Evolutionary conservation across 1,140 invertebrate species (phyloP), one percentile per base, ranked within the genome.

Genomic region (Drosophila elegans): DNA sequence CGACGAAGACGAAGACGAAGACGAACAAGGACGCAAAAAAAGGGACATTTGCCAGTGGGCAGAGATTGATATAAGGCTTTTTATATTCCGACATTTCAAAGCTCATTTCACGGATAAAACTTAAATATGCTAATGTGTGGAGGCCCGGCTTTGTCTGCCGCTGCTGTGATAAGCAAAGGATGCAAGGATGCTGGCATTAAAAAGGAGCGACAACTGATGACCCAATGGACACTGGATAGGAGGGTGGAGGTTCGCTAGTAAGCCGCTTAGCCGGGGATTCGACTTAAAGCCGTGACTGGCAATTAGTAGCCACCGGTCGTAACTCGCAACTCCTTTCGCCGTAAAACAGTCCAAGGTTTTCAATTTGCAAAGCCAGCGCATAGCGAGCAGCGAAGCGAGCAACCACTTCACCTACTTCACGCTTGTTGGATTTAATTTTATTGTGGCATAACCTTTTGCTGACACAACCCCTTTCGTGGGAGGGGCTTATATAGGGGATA

Each of bases 391-490:
- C 73, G 72, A 56, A 56, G 57, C 74, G 57, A 66, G 27, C 49
- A 69, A 76, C 62, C 49, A 74, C 64, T 80, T 84, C 72, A 88
- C 84, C 79, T 84, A 88, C 68, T 89, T 89, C 76, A 86, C 84
- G 83, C 83, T 89, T 84, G 85, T 89, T 88, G 84, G 84, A 88
- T 88, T 88, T 88, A 78, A 88, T 88, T 88, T 88, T 88, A 89
- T 90, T 89, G 85, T 84, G 85, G 80, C 84, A 88, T 90, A 90
- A 88, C 83, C 80, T 88, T 85, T 81, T 75, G 54, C 68, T 76
- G 73, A 76, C 73, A 75, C 74, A 68, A 63, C 74, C 64, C 61
- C 29, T 62, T 62, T 66, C 55, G 34, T 25, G 38, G 69, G 59
- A 74, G 38, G 25, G 51, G 38, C 7, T 25, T 39, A 55, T 42